Evolutionary conservation across 1,140 invertebrate genomes (phyloP).

Genomic region (Anoplolepis gracilipes): DNA sequence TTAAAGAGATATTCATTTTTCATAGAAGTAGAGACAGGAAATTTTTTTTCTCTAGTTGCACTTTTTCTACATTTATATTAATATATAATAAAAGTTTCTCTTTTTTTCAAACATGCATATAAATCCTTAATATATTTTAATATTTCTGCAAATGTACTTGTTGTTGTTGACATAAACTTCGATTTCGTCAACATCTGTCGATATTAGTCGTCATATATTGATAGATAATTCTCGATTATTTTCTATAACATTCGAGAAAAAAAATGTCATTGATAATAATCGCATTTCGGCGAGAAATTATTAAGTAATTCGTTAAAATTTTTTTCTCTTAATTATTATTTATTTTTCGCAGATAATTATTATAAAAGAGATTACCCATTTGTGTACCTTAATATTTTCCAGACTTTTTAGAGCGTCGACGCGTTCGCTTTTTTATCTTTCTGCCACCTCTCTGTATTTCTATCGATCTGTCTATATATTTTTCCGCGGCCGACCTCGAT

Average conservation of each 20-base stretch:
- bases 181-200: no score
- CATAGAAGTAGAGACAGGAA: background rate
- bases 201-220: background rate
- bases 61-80: no score
- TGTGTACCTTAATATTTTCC: conserved; percentile 4
- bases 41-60: background rate
- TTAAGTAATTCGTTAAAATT: background rate
- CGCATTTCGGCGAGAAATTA: background rate
- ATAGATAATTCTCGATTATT: no score
- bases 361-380: background rate
- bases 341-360: background rate
- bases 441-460: background rate
- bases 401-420: background rate
- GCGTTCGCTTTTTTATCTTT: background rate
- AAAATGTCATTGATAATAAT: background rate
- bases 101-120: no score
- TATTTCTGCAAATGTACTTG: no score
- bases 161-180: no score
- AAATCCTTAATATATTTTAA: no score
- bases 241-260: no score
- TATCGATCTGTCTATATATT: conserved; percentile 62
- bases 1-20: background rate
- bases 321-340: background rate
- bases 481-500: conserved; percentile 56
- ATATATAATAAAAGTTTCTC: no score